A percentile compares a stretch with the other conserved stretches of the same genome.
These are phyloP conservation scores for Zaprionus tsacasi DNA, from an alignment of 1,140 invertebrate genomes.

Conservation along the genomic window DNA sequence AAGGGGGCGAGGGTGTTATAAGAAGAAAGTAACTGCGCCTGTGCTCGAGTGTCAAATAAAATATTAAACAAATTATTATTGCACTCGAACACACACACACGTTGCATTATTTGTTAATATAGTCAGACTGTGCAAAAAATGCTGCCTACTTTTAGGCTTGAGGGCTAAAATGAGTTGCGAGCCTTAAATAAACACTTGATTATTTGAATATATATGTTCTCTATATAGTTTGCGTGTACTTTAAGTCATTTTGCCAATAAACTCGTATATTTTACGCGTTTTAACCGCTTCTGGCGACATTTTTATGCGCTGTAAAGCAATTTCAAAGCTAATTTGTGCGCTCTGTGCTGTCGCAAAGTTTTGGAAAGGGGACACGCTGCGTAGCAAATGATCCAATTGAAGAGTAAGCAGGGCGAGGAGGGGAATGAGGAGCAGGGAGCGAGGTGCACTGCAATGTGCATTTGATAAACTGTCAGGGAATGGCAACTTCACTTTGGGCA, in stretches of 20 bases:
- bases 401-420: background rate
- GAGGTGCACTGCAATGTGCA: constrained; percentile 61
- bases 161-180: background rate
- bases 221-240: background rate
- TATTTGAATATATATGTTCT: background rate
- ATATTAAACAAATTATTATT: constrained; percentile 32
- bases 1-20: background rate
- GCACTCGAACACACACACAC: background rate
- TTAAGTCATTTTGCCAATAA: constrained; percentile 9
- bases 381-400: constrained; percentile 26
- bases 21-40: background rate
- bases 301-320: constrained; percentile 64
- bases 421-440: too few relatives aligned
- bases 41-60: constrained; percentile 10
- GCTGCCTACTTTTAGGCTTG: constrained; percentile 40
- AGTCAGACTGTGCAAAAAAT: constrained; percentile 7
- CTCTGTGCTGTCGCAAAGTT: constrained; percentile 36
- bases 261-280: background rate
- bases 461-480: constrained; percentile 82
- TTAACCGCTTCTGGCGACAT: constrained; percentile 10
- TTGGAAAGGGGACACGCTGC: background rate
- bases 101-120: constrained; percentile 8
- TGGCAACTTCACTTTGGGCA: constrained; percentile 81
- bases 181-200: too few relatives aligned
- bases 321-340: constrained; percentile 76